These are phyloP conservation scores for Chelonia mydas DNA, from an alignment of 2,797 vertebrate genomes.

Conservation along the genomic window DNA sequence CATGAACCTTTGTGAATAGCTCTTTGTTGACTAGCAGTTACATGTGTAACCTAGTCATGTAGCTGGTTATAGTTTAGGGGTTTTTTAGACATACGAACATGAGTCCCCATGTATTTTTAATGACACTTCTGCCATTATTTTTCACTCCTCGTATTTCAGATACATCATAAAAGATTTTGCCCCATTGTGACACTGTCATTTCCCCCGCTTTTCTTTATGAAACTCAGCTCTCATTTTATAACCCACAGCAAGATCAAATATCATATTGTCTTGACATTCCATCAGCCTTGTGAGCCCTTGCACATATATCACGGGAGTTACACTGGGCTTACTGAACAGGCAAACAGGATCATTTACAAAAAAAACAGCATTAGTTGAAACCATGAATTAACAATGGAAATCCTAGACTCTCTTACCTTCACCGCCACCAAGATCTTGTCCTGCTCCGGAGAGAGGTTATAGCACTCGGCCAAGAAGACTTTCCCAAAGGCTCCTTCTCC, in stretches of 20 bases:
- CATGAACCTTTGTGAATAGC: conserved; percentile 6
- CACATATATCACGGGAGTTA: conserved; percentile 12
- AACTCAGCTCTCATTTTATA: conserved; percentile 38
- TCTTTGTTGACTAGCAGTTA: not conserved
- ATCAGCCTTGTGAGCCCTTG: conserved; percentile 29
- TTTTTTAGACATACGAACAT: not conserved
- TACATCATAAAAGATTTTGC: conserved; percentile 23
- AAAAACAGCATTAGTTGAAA: conserved; percentile 30
- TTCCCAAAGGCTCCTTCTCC: conserved; percentile 98
- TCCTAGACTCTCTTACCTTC: conserved; percentile 86
- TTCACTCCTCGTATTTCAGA: conserved; percentile 76
- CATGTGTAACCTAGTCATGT: not conserved
- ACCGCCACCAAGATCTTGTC: conserved; percentile 98
- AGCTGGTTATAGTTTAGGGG: not conserved
- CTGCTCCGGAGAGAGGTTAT: conserved; percentile 93
- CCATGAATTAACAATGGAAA: conserved; percentile 59
- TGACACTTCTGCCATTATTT: conserved; percentile 73
- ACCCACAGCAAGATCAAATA: conserved; percentile 38
- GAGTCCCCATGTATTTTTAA: conserved; percentile 78
- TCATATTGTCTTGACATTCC: not conserved
- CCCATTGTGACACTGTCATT: not conserved
- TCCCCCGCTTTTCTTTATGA: conserved; percentile 10
- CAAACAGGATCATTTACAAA: conserved; percentile 27
- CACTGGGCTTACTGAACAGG: not conserved
- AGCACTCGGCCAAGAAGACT: conserved; percentile 97